phyloP scores from a whole-genome alignment of 2,888 invertebrate genomes.

The Fissipunctia ypsillon region DNA sequence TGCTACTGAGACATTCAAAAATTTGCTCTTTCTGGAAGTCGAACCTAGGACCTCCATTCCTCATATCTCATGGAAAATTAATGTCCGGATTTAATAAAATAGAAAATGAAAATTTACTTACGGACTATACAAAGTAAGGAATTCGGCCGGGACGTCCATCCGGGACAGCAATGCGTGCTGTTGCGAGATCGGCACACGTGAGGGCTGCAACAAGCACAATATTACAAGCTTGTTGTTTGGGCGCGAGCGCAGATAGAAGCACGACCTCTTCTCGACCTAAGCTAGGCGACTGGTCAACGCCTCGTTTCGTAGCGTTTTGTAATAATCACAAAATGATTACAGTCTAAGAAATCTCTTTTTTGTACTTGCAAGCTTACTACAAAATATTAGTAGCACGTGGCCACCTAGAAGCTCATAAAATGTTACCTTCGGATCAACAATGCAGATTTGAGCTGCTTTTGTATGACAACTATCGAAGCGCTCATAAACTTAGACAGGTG shows the following conservation, averaged over 20 bases:
- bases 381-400: not conserved
- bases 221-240: not conserved
- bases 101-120: conserved; percentile 89
- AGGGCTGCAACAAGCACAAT: conserved; percentile 91
- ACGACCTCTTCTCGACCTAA: not conserved
- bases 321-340: not conserved
- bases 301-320: not conserved
- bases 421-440: conserved; percentile 56
- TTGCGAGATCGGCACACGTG: conserved; percentile 95
- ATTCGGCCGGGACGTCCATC: conserved; percentile 94
- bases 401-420: conserved; percentile 50
- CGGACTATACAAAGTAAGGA: conserved; percentile 95
- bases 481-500: conserved; percentile 55
- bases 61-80: not conserved
- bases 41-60: not conserved
- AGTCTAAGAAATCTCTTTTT: not conserved
- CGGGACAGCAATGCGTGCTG: conserved; percentile 95
- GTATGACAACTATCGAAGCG: conserved; percentile 43
- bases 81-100: not conserved
- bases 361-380: not conserved
- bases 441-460: conserved; percentile 55
- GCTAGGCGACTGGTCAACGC: too few species aligned
- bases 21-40: not conserved
- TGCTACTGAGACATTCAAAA: not conserved
- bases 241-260: not conserved